Conservation (phyloP, 2,797 vertebrate genomes). For the Sebastes elongatus region DNA sequence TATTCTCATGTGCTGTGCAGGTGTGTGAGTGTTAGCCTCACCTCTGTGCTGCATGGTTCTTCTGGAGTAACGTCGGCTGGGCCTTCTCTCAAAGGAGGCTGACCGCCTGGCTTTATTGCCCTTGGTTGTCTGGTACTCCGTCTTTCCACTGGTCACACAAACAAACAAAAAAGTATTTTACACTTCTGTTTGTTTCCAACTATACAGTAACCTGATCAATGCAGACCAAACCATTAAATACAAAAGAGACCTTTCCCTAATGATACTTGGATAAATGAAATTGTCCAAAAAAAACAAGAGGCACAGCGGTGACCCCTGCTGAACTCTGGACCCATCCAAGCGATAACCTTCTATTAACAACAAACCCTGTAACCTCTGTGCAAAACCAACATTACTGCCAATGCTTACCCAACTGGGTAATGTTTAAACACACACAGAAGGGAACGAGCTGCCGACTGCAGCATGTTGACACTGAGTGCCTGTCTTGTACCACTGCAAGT, state of each 20-base stretch:
- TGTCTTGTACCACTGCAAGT: conserved; percentile 22
- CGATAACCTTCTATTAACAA: conserved; percentile 61
- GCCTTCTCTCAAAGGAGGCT: conserved; percentile 94
- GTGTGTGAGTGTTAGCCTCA: conserved; percentile 51
- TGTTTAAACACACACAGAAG: conserved; percentile 66
- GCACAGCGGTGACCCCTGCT: conserved; percentile 47
- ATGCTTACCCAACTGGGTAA: conserved; percentile 65
- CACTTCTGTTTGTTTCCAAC: background rate
- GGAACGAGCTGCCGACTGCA: conserved; percentile 27
- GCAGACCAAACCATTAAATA: background rate
- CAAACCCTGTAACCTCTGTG: conserved; percentile 69
- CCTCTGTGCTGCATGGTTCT: conserved; percentile 92
- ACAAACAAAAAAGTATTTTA: background rate
- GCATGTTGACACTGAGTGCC: conserved; percentile 31
- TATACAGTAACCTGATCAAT: background rate
- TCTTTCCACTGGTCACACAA: conserved; percentile 89
- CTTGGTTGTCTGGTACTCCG: conserved; percentile 98
- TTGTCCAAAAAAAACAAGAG: conserved; percentile 13
- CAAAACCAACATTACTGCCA: conserved; percentile 64
- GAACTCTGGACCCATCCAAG: conserved; percentile 61
- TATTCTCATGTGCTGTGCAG: background rate
- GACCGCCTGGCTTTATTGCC: conserved; percentile 93
- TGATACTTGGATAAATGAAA: background rate
- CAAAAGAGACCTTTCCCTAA: background rate
- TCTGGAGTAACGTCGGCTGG: conserved; percentile 95